Conservation (phyloP, 2,113 vertebrate genomes). For the Stictonetta naevosa region DNA sequence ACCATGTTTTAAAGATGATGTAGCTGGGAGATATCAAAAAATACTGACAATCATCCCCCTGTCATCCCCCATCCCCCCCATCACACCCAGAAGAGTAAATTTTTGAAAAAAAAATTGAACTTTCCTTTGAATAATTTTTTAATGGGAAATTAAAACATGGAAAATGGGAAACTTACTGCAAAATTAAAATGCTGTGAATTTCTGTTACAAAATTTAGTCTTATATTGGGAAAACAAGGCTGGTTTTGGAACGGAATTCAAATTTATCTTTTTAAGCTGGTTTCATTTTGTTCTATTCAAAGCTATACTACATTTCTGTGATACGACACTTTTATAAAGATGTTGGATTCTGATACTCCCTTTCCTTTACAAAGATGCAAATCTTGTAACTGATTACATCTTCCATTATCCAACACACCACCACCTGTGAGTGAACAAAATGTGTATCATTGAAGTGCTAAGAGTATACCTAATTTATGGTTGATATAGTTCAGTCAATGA, state of each 20-base stretch:
- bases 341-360: background rate
- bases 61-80: too few species aligned
- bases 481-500: accelerated
- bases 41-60: too few species aligned
- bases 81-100: too few species aligned
- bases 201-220: background rate
- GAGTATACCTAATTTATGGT: background rate
- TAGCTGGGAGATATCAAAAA: background rate
- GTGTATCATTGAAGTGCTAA: background rate
- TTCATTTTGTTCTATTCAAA: background rate
- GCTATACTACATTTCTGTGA: background rate
- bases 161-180: background rate
- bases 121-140: background rate
- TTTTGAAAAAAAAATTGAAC: background rate
- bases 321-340: background rate
- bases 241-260: background rate
- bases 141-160: background rate
- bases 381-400: background rate
- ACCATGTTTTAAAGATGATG: background rate
- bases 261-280: background rate
- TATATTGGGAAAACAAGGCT: background rate
- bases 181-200: background rate
- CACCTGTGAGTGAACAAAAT: background rate
- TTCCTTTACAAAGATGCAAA: background rate
- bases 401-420: background rate